These are phyloP conservation scores for Cuniculus paca DNA, from an alignment of 2,797 vertebrate species.

Conservation along the genomic window DNA sequence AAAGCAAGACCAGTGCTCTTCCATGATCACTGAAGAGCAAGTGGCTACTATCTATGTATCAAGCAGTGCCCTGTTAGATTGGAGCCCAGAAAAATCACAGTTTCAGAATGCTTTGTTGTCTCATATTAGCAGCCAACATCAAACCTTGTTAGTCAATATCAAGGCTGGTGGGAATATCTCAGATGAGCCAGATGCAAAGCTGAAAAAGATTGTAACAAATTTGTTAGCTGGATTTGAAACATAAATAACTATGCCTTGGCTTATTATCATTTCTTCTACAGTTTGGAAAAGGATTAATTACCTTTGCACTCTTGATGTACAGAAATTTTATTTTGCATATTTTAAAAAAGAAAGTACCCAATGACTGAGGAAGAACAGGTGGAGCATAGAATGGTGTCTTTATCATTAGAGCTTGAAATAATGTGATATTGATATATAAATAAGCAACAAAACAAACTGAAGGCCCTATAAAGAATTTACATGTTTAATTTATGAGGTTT, in stretches of 20 bases:
- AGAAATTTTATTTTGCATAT: slow-evolving; percentile 91
- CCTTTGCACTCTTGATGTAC: slow-evolving; percentile 91
- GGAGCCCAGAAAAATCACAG: slow-evolving; percentile 98
- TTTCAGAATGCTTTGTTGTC: slow-evolving; percentile 97
- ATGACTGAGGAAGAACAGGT: neutral
- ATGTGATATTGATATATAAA: neutral
- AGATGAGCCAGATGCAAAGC: slow-evolving; percentile 94
- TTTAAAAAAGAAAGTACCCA: neutral
- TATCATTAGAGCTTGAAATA: neutral
- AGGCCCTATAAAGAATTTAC: neutral
- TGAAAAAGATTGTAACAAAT: slow-evolving; percentile 95
- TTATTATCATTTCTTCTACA: slow-evolving; percentile 86
- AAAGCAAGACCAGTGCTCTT: slow-evolving; percentile 95
- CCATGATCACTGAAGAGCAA: slow-evolving; percentile 90
- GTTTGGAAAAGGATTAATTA: slow-evolving; percentile 88
- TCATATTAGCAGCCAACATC: slow-evolving; percentile 95
- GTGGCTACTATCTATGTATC: slow-evolving; percentile 97
- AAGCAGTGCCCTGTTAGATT: slow-evolving; percentile 97
- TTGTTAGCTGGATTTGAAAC: slow-evolving; percentile 92
- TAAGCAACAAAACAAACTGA: slow-evolving; percentile 14
- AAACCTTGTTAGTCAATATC: slow-evolving; percentile 93
- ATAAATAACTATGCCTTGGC: slow-evolving; percentile 84
- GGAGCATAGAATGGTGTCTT: neutral
- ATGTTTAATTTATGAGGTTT: slow-evolving; percentile 6
- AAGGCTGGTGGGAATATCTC: slow-evolving; percentile 95